Percentiles rank a stretch among this genome's conserved stretches.
Conservation (phyloP, 30 jellyfish, hydroid and myxozoan genomes). For the Hydractinia echinata region DNA sequence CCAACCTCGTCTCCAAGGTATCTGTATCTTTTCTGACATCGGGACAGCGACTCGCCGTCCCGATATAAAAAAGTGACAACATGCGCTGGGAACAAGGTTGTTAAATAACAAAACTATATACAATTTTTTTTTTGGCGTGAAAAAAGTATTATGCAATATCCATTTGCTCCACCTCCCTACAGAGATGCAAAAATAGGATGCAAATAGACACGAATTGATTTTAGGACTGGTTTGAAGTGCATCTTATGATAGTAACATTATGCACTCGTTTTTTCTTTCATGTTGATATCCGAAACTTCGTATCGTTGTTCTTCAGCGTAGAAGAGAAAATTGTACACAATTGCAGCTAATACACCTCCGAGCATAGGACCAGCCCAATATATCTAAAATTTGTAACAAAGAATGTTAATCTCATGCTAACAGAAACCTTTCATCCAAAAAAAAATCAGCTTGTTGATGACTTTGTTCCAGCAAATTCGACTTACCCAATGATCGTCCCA, state of each 20-base stretch:
- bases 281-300: too few species aligned
- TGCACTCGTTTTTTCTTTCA: not conserved
- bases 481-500: conserved; percentile 94
- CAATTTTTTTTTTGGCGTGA: too few species aligned
- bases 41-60: too few species aligned
- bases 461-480: not conserved
- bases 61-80: too few species aligned
- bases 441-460: not conserved
- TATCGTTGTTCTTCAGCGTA: conserved; percentile 18
- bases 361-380: conserved; percentile 89
- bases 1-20: too few species aligned
- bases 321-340: conserved; percentile 62
- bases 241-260: not conserved
- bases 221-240: not conserved
- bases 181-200: not conserved
- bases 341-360: conserved; percentile 77
- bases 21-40: too few species aligned
- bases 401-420: not conserved
- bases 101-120: too few species aligned
- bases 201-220: not conserved
- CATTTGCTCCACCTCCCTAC: too few species aligned
- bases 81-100: too few species aligned
- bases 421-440: not conserved
- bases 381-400: conserved; percentile 25
- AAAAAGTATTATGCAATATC: too few species aligned